Percentiles rank a stretch among this genome's conserved stretches.
phyloP scores from a whole-genome alignment of 2,797 vertebrate species.

The Pangasius macronema region DNA sequence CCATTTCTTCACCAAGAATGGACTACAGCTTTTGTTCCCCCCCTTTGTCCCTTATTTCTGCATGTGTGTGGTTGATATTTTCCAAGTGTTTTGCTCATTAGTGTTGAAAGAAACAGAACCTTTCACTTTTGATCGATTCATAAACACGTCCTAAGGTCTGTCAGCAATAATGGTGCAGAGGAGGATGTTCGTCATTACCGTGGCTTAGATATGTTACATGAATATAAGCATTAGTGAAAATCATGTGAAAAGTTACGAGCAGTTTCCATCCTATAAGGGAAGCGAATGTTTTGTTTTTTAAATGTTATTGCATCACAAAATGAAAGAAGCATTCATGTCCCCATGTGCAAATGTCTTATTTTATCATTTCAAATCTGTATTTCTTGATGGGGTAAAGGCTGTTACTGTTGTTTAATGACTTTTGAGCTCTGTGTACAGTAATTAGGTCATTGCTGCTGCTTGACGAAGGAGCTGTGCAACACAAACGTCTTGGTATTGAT shows the following conservation, averaged over 20 bases:
- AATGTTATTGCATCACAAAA: background rate
- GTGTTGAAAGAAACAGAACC: background rate
- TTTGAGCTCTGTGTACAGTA: background rate
- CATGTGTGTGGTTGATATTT: slow-evolving; percentile 2
- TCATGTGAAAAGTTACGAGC: background rate
- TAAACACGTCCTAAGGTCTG: slow-evolving; percentile 48
- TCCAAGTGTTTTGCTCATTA: slow-evolving; percentile 39
- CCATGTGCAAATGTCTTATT: background rate
- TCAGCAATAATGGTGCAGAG: slow-evolving; percentile 41
- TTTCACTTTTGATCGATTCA: slow-evolving; percentile 50
- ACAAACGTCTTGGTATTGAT: background rate
- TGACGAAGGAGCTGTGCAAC: background rate
- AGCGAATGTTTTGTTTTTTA: background rate
- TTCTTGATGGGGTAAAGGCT: background rate
- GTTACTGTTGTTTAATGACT: background rate
- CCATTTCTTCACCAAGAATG: slow-evolving; percentile 16
- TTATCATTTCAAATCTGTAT: background rate
- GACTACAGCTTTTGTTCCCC: slow-evolving; percentile 40
- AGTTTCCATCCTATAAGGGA: no score
- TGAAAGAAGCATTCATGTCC: background rate
- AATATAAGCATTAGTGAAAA: slow-evolving; percentile 35
- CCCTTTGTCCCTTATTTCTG: background rate
- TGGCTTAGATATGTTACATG: slow-evolving; percentile 15
- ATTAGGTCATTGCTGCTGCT: background rate
- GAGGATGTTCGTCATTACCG: background rate